Evolutionary conservation across 2,888 invertebrate genomes (phyloP), one percentile per base, ranked within the genome.

Genomic region (Seira musarum): DNA sequence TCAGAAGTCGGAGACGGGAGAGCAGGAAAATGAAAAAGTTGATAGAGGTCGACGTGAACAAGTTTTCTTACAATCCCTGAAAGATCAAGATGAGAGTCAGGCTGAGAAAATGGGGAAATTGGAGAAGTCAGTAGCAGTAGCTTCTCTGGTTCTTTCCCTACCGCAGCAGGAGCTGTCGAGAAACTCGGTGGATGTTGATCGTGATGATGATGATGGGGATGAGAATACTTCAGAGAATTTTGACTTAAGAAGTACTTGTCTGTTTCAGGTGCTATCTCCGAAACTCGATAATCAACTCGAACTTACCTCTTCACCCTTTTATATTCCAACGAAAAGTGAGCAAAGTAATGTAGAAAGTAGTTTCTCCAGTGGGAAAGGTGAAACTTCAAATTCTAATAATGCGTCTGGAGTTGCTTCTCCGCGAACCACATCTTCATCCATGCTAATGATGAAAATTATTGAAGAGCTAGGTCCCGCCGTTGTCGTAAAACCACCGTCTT

Each of bases 361-460:
- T 30, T 30, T 30, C 30, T 30, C 30, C 8, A 8, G 30, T 30
- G 30, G 30, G 30, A 30, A 30, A 30, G 64, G 63, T 64, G 71
- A 64, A 25, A 72, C 21, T 17, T 49, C 64, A 65, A 30, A 30
- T 30, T 65, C 64, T 57, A 30, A 66, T 21, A 61, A 21, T 63
- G 63, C 30, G 30, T 30, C 30, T 30, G 30, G 30, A 30, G 30
- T 30, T 30, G 2, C 30, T 8, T 30, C 30, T 30, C 30, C 30
- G 8, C 30, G 30, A 30, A 30, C 25, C 30, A 49, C 73, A 15
- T 53, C 66, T 53, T 57, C 73, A 21, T 22, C 73, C 53, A 72
- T 78, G 67, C 46, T 78, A 66, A 78, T 78, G 78, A 78, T 78
- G 72, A 67, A 78, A 72, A 72, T 78, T 49, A 71, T 78, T 5